phyloP scores from a whole-genome alignment of 2,888 invertebrate species.

The Psylliodes chrysocephalus region DNA sequence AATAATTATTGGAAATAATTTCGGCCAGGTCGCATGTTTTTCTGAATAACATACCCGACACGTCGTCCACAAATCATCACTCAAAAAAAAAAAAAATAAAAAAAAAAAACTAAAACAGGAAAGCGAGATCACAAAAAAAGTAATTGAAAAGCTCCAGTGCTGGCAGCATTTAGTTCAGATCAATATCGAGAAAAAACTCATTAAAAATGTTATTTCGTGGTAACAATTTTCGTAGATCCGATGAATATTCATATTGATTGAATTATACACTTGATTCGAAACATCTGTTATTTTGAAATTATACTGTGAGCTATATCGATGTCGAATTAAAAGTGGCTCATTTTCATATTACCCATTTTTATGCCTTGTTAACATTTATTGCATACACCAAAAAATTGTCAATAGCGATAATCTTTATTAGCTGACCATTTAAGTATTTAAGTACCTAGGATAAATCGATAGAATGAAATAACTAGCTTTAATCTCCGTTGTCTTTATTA shows the following conservation, averaged over 20 bases:
- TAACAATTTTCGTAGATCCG: conserved; percentile 28
- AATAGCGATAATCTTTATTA: no score
- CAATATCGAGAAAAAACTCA: conserved; percentile 32
- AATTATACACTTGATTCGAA: conserved; percentile 34
- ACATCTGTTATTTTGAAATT: conserved; percentile 21
- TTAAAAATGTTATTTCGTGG: conserved; percentile 33
- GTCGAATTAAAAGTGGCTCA: neutral
- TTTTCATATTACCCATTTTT: neutral
- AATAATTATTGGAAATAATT: conserved; percentile 17
- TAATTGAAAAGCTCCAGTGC: conserved; percentile 20
- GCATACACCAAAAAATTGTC: no score
- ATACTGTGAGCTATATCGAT: neutral
- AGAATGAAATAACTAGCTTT: no score
- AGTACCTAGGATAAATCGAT: no score
- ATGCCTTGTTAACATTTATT: no score
- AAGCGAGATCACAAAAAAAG: no score
- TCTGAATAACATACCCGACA: conserved; percentile 14
- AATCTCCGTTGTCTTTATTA: no score
- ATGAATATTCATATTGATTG: conserved; percentile 39
- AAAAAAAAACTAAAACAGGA: no score
- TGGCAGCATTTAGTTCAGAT: conserved; percentile 22
- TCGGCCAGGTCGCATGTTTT: conserved; percentile 7
- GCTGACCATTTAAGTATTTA: no score
- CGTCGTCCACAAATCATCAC: conserved; percentile 26
- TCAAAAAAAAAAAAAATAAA: conserved; percentile 28